phyloP scores from a whole-genome alignment of 2,888 invertebrate species.

The Gastracanthus pulcherrimus region DNA sequence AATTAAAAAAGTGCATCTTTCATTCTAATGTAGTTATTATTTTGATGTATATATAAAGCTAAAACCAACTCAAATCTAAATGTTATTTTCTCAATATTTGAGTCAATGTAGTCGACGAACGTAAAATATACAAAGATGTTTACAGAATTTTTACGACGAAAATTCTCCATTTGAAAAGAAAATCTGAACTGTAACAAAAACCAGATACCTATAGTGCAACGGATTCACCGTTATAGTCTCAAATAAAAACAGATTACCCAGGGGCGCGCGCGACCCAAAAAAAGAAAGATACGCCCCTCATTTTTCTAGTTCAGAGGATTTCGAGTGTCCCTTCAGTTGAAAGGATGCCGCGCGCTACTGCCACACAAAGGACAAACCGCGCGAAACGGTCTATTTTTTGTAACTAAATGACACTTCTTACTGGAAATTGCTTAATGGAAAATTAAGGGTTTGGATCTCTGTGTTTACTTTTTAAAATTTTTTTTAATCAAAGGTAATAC shows the following conservation, averaged over 20 bases:
- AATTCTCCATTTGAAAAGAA: background rate
- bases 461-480: too few species aligned
- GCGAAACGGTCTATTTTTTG: background rate
- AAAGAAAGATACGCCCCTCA: constrained; percentile 14
- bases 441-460: too few species aligned
- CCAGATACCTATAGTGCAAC: background rate
- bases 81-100: too few species aligned
- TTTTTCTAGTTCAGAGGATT: constrained; percentile 6
- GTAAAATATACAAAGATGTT: background rate
- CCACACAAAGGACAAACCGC: background rate
- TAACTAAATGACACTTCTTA: constrained; percentile 19
- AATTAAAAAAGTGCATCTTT: too few species aligned
- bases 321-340: background rate
- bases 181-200: background rate
- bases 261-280: background rate
- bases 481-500: too few species aligned
- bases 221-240: background rate
- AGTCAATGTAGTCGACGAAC: too few species aligned
- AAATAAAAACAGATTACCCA: constrained; percentile 17
- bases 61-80: too few species aligned
- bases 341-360: background rate
- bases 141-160: background rate
- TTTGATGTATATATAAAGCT: too few species aligned
- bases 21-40: too few species aligned
- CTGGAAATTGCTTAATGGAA: constrained; percentile 22